These are phyloP conservation scores for Cyclopterus lumpus DNA, from an alignment of 2,797 vertebrate species.

Conservation along the genomic window DNA sequence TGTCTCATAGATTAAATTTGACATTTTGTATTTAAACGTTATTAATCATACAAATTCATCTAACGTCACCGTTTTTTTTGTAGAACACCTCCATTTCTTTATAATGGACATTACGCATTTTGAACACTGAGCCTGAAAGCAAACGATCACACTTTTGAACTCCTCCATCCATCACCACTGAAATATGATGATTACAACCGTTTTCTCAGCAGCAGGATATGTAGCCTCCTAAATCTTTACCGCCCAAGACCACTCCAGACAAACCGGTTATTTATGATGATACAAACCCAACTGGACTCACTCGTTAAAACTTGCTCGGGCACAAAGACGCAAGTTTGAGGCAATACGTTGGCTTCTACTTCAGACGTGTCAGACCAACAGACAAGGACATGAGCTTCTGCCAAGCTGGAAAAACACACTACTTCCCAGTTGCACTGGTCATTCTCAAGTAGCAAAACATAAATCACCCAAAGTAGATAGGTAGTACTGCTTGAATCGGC, in stretches of 20 bases:
- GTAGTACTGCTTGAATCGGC: constrained; percentile 72
- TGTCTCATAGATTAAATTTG: constrained; percentile 30
- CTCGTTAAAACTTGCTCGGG: constrained; percentile 53
- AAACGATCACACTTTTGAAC: constrained; percentile 24
- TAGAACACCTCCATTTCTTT: constrained; percentile 20
- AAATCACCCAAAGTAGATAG: constrained; percentile 78
- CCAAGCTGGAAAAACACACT: constrained; percentile 76
- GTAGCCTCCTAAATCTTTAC: constrained; percentile 61
- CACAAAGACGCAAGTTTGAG: constrained; percentile 63
- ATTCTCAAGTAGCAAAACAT: constrained; percentile 76
- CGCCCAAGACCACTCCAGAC: constrained; percentile 56
- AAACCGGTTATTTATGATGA: constrained; percentile 67
- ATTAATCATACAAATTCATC: constrained; percentile 23
- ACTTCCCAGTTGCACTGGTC: constrained; percentile 77
- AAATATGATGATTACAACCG: constrained; percentile 59
- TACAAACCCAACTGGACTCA: constrained; percentile 53
- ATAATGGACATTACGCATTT: constrained; percentile 31
- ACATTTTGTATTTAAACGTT: constrained; percentile 23
- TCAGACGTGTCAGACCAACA: constrained; percentile 66
- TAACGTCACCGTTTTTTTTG: constrained; percentile 28
- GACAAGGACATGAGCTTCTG: constrained; percentile 75
- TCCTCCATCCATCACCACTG: constrained; percentile 40
- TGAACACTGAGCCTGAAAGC: constrained; percentile 22
- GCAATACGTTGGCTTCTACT: constrained; percentile 59
- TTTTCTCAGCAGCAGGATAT: constrained; percentile 61